phyloP scores from a whole-genome alignment of 2,113 vertebrate genomes.

The Tyto alba region DNA sequence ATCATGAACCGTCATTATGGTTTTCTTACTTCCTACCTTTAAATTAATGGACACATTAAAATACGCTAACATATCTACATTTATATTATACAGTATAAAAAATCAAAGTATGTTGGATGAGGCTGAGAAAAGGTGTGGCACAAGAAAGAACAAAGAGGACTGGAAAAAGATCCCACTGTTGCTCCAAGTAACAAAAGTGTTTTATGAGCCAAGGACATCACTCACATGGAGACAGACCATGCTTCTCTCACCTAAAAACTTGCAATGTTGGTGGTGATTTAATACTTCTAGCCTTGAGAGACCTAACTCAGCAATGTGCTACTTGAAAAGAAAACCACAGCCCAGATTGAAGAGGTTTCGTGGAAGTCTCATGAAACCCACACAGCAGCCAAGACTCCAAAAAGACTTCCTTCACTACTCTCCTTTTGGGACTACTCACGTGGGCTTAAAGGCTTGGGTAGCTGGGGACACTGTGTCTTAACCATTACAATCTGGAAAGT shows the following conservation, averaged over 20 bases:
- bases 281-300: neutral
- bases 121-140: neutral
- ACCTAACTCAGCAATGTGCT: neutral
- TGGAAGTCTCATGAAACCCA: neutral
- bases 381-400: neutral
- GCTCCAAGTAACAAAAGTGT: neutral
- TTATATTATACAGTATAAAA: neutral
- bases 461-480: neutral
- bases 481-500: neutral
- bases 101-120: neutral
- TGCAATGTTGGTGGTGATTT: neutral
- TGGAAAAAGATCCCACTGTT: neutral
- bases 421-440: neutral
- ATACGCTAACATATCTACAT: neutral
- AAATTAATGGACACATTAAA: neutral
- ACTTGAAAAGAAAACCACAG: neutral
- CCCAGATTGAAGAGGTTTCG: neutral
- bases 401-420: neutral
- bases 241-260: neutral
- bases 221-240: neutral
- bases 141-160: neutral
- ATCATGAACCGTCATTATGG: neutral
- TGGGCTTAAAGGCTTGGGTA: neutral
- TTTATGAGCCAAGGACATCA: neutral
- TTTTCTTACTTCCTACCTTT: neutral